Percentiles rank a stretch among this genome's conserved stretches.
phyloP scores from a whole-genome alignment of 2,888 invertebrate genomes.

The Ernsta delagoae region DNA sequence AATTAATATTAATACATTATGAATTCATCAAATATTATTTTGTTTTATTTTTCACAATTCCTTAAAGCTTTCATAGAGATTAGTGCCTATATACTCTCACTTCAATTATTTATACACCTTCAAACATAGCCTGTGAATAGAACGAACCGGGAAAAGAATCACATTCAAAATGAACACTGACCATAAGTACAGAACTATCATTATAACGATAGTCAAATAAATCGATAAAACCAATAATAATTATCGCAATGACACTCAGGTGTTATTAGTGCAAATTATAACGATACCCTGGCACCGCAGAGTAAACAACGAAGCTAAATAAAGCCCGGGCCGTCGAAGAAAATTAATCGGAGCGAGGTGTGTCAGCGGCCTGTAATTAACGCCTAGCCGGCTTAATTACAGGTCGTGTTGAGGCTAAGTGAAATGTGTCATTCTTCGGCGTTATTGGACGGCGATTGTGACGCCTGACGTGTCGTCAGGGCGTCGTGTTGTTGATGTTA shows the following conservation, averaged over 20 bases:
- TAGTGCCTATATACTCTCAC: no score
- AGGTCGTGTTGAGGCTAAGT: conserved; percentile 64
- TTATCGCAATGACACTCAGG: conserved; percentile 20
- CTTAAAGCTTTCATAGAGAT: no score
- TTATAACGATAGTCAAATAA: no score
- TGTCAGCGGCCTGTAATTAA: conserved; percentile 69
- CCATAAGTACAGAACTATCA: no score
- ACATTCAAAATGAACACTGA: no score
- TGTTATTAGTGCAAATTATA: conserved; percentile 35
- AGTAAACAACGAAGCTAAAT: conserved; percentile 58
- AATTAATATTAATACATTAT: no score
- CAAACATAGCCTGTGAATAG: no score
- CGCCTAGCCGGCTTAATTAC: conserved; percentile 73
- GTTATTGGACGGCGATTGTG: conserved; percentile 36
- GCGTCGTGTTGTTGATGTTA: not conserved
- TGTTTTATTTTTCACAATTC: no score
- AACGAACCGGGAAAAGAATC: no score
- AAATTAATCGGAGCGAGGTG: conserved; percentile 64
- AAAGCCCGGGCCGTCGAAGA: conserved; percentile 61
- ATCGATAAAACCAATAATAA: not conserved
- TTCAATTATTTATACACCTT: no score
- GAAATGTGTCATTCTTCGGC: conserved; percentile 68
- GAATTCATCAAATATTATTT: no score
- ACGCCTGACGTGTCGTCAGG: not conserved
- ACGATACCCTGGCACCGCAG: conserved; percentile 35